Base-by-base conservation (phyloP, 2,888 invertebrate species). In the Bugulina stolonifera region DNA sequence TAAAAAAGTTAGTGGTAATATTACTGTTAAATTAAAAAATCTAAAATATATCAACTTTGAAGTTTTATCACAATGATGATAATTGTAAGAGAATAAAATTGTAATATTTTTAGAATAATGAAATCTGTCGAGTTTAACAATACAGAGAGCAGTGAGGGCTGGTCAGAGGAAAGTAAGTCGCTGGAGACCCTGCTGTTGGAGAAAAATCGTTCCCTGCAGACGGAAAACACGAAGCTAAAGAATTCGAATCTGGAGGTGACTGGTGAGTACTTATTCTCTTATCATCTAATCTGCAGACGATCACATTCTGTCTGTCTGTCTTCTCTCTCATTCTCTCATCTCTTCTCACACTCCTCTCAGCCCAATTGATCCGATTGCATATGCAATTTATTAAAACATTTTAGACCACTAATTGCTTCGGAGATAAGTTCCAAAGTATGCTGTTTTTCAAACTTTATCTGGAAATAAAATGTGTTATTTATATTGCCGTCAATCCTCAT, bases 161-260 rank as follows among this genome's bases (percentile, higher is more conserved):
- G 76, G 69, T 27, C 73, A 1, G 70, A 72, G 27, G 77, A 79
- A 35, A 73, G 78, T 29, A 90, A 90, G 82, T 88, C 89, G 75
- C 87, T 92, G 78, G 92, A 93, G 83, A 88, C 90, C 78, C 85
- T 91, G 77, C 87, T 92, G 71, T 86, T 92, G 83, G 92, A 93
- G 85, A 89, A 91, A 80, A 89, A 90, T 80, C 91, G 91, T 82
- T 88, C 88, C 54, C 83, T 91, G 74, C 89, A 89, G 77, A 86
- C 87, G 76, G 88, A 88, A 77, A 89, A 89, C 80, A 87, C 86
- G 70, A 83, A 84, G 74, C 79, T 87, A 55, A 85, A 86, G 75
- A 80, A 84, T 72, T 76, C 81, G 76, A 82, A 80, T 73, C 79
- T 80, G 55, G 85, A 86, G 73, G 75, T 84, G 27, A 80, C 84